These are phyloP conservation scores for Brachyhypopomus occidentalis DNA, from an alignment of 2,113 vertebrate genomes.

Conservation along the genomic window DNA sequence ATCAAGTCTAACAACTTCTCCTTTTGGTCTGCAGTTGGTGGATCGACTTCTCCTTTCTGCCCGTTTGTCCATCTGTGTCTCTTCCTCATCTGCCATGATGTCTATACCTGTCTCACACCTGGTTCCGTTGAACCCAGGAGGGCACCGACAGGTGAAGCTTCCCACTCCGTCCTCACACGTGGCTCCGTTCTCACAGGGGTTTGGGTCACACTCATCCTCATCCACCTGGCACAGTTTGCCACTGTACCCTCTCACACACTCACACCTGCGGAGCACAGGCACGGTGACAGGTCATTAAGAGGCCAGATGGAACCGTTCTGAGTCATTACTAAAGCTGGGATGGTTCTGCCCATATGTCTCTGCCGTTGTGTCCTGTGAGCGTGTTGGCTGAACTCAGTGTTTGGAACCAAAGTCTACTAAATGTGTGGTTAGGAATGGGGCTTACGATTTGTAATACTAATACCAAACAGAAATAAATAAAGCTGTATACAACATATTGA, in stretches of 20 bases:
- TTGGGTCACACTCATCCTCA: slow-evolving; percentile 89
- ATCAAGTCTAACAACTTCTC: not conserved
- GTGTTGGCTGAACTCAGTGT: not conserved
- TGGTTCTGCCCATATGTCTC: not conserved
- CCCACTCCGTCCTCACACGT: slow-evolving; percentile 89
- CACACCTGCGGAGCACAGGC: slow-evolving; percentile 76
- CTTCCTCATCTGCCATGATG: slow-evolving; percentile 50
- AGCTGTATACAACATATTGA: no score
- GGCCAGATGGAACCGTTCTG: no score
- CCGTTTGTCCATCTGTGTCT: not conserved
- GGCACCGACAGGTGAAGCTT: slow-evolving; percentile 89
- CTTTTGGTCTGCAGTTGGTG: no score
- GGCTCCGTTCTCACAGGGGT: slow-evolving; percentile 89
- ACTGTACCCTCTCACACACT: slow-evolving; percentile 84
- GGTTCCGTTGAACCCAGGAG: slow-evolving; percentile 96
- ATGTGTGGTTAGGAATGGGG: not conserved
- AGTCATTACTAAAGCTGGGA: no score
- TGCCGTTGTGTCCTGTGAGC: not conserved
- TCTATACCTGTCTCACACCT: slow-evolving; percentile 99
- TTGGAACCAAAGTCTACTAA: not conserved
- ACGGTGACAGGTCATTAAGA: no score
- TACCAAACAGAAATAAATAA: not conserved
- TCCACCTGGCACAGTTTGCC: slow-evolving; percentile 86
- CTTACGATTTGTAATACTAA: no score
- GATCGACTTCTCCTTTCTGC: not conserved